Conservation (phyloP, 2,797 vertebrate species). For the Hemitrygon akajei region DNA sequence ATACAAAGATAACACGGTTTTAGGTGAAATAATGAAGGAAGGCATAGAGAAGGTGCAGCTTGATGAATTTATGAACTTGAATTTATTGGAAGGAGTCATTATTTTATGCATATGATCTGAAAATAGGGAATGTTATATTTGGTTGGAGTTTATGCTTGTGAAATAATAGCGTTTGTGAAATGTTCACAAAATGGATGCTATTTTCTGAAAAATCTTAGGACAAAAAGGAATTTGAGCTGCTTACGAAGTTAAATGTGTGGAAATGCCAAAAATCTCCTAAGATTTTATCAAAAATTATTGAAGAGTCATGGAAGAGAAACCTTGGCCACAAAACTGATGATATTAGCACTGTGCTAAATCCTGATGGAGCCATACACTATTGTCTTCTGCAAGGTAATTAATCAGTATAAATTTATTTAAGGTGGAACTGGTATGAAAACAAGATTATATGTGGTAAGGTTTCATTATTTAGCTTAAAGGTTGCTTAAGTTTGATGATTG, state of each 20-base stretch:
- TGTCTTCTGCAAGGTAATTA: conserved; percentile 28
- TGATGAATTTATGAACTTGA: background rate
- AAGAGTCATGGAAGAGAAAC: background rate
- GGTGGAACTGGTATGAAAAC: background rate
- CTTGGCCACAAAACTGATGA: background rate
- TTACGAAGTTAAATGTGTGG: background rate
- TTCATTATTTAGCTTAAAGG: background rate
- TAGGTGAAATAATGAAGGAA: background rate
- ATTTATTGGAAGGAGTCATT: background rate
- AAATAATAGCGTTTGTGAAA: background rate
- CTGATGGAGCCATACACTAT: background rate
- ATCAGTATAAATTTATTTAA: background rate
- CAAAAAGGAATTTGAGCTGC: conserved; percentile 21
- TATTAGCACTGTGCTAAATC: background rate
- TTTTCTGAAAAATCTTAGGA: background rate
- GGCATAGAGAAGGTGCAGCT: background rate
- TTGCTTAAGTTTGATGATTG: background rate
- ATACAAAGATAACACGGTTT: background rate
- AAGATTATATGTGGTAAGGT: background rate
- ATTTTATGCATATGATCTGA: background rate
- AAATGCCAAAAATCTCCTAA: background rate
- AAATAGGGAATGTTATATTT: background rate
- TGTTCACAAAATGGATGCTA: background rate
- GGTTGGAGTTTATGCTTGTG: background rate
- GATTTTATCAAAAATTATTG: background rate